Conservation (phyloP, 2,113 vertebrate species). For the Equus przewalskii region DNA sequence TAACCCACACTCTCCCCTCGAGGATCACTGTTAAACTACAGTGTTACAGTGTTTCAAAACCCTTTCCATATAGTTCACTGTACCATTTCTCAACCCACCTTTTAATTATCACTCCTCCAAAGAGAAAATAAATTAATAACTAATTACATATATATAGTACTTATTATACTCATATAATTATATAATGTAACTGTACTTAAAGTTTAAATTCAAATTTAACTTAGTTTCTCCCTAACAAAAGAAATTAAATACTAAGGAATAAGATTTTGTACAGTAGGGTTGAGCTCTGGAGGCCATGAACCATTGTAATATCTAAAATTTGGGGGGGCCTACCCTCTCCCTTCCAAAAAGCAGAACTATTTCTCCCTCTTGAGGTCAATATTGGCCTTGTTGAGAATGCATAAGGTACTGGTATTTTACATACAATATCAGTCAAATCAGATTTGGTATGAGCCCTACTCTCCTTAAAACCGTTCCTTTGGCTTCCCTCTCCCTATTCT, state of each 20-base stretch:
- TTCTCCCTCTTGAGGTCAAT: not conserved
- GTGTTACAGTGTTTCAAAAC: not conserved
- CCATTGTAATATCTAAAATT: not conserved
- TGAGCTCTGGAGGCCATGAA: not conserved
- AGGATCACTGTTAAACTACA: not conserved
- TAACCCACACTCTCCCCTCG: not conserved
- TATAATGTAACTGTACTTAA: not conserved
- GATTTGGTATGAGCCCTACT: not conserved
- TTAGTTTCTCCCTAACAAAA: not conserved
- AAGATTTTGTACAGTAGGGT: not conserved
- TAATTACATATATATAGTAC: not conserved
- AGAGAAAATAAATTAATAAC: not conserved
- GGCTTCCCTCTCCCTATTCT: not conserved
- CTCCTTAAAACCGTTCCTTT: not conserved
- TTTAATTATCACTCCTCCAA: not conserved
- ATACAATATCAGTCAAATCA: not conserved
- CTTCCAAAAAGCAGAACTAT: not conserved
- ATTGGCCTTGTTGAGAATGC: not conserved
- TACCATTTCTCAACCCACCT: not conserved
- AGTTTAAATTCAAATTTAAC: not conserved
- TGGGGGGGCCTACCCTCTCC: not conserved
- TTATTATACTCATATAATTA: not conserved
- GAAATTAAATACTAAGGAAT: not conserved
- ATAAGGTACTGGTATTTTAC: not conserved
- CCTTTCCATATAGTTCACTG: not conserved